A percentile compares a stretch with the other conserved stretches of the same genome.
phyloP scores from a whole-genome alignment of 2,888 invertebrate genomes.

The Anorthoa munda region DNA sequence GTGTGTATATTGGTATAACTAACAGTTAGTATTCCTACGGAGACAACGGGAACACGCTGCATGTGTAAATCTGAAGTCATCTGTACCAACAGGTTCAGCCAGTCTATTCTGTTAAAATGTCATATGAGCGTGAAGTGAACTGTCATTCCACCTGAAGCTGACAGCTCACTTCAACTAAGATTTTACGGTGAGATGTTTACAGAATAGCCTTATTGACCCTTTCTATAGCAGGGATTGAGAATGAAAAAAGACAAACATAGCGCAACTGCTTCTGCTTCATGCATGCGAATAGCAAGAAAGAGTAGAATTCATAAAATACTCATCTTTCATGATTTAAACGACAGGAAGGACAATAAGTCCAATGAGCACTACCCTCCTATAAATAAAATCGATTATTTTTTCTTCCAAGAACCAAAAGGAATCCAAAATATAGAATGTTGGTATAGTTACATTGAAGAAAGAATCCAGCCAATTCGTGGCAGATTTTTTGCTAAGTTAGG shows the following conservation, averaged over 20 bases:
- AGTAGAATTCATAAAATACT: slow-evolving; percentile 56
- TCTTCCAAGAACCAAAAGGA: background rate
- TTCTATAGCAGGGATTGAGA: slow-evolving; percentile 28
- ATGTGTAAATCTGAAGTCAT: slow-evolving; percentile 47
- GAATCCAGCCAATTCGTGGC: slow-evolving; percentile 37
- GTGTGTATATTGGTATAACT: slow-evolving; percentile 24
- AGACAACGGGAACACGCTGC: slow-evolving; percentile 41
- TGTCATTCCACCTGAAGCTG: too few relatives aligned
- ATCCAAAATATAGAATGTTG: background rate
- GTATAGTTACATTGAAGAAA: slow-evolving; percentile 19
- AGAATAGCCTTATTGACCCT: background rate
- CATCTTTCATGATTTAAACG: slow-evolving; percentile 44
- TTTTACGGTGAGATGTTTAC: too few relatives aligned
- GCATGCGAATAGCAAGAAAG: slow-evolving; percentile 72
- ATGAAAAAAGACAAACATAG: slow-evolving; percentile 63
- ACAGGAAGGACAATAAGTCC: slow-evolving; percentile 31
- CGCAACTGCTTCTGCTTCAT: slow-evolving; percentile 78
- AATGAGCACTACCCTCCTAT: slow-evolving; percentile 25
- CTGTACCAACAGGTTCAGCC: slow-evolving; percentile 9
- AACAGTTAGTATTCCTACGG: slow-evolving; percentile 19
- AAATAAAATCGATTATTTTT: slow-evolving; percentile 2
- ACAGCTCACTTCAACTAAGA: too few relatives aligned
- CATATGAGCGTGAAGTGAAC: too few relatives aligned
- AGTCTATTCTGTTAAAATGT: too few relatives aligned
- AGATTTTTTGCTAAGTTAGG: slow-evolving; percentile 53